Evolutionary conservation across 2,888 invertebrate genomes (phyloP), one percentile per base, ranked within the genome.

Genomic region (Fragum fragum): DNA sequence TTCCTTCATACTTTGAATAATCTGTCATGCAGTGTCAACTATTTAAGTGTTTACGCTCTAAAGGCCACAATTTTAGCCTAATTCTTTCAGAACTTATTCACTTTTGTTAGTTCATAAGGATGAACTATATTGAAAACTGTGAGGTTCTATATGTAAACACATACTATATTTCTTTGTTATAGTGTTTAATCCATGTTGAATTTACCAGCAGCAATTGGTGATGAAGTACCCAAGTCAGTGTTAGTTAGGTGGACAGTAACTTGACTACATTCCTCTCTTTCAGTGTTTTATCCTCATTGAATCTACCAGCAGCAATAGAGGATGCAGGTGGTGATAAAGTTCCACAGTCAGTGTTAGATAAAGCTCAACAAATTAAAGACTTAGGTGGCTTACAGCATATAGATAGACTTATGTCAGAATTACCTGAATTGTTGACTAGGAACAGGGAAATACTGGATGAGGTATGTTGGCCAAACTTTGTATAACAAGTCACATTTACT

Each of bases 231-330:
- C 0, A 98, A 97, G 73, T 98, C 98, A 18, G 95, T 99, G 85
- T 95, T 97, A 76, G 97, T 97, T 88, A 99, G 95, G 97, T 98
- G 0, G 96, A 96, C 66, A 36, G 9, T 36, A 36, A 36, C n/a
- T n/a, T n/a, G n/a, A n/a, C n/a, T n/a, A n/a, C n/a, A n/a, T n/a
- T n/a, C n/a, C 32, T 36, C 9, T 26, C 28, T 61, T 61, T 32
- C 91, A 97, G 97, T 91, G 96, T 98, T 70, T 95, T 99, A 93
- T 98, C 99, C 0, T 98, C 98, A 81, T 95, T 99, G 88, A 99
- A 98, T 95, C 96, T 99, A 91, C 99, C 99, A 11, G 99, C 99
- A n/a, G 98, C 99, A 72, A 96, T 99, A 76, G 99, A 99, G 95
- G 97, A 96, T 88, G 84, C 93, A 53, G 95, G 95, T 5, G 95